phyloP scores from a whole-genome alignment of 2,113 vertebrate species.

The Bucco capensis region DNA sequence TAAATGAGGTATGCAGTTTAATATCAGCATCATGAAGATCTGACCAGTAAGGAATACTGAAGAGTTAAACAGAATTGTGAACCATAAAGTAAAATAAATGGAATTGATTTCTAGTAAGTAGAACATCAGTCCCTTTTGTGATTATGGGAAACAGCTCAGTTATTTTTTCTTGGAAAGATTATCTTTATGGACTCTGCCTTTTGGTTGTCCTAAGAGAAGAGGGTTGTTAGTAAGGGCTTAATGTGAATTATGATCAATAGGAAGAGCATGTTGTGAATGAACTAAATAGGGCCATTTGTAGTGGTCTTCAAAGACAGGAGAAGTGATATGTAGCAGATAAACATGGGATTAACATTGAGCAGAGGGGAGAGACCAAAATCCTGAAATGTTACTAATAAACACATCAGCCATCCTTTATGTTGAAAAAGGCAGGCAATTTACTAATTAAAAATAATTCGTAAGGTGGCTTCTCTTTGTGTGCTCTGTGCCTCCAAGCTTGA shows the following conservation, averaged over 20 bases:
- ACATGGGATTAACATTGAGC: neutral
- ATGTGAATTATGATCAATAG: neutral
- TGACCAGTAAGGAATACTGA: neutral
- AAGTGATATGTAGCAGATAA: neutral
- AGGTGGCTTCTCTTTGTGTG: neutral
- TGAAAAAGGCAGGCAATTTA: constrained; percentile 6
- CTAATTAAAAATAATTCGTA: neutral
- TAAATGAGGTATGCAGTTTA: neutral
- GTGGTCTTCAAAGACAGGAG: neutral
- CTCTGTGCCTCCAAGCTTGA: too few species aligned
- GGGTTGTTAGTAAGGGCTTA: neutral
- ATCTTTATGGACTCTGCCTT: neutral
- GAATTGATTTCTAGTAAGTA: neutral
- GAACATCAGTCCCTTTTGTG: neutral
- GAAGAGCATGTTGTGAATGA: neutral
- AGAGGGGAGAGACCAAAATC: neutral
- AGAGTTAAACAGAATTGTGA: neutral
- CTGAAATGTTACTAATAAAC: neutral
- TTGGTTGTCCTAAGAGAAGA: neutral
- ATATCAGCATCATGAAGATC: neutral
- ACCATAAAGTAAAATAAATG: neutral
- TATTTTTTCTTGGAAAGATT: neutral
- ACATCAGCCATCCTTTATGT: neutral
- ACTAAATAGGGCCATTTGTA: neutral
- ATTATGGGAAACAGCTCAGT: neutral